Evolutionary conservation across 2,113 vertebrate species (phyloP).

Genomic region (Stegostoma tigrinum): DNA sequence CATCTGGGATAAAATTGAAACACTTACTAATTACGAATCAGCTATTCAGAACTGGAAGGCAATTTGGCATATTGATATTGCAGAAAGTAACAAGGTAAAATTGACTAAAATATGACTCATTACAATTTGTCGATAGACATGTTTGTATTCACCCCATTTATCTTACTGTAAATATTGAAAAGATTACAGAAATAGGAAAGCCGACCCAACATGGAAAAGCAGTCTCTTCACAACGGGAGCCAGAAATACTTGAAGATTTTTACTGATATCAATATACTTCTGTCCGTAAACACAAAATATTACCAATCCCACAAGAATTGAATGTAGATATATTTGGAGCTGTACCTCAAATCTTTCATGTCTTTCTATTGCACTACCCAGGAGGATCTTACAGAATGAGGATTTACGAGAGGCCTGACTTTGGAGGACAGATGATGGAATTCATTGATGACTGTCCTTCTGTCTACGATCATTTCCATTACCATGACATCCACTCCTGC

Average conservation of each 20-base stretch:
- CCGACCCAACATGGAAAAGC: neutral
- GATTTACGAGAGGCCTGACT: slow-evolving; percentile 64
- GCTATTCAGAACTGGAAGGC: neutral
- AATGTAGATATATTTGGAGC: neutral
- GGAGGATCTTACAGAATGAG: slow-evolving; percentile 55
- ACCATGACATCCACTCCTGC: too few relatives aligned
- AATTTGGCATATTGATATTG: neutral
- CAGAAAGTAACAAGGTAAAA: neutral
- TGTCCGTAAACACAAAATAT: neutral
- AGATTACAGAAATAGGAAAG: neutral
- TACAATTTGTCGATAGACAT: neutral
- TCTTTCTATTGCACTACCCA: slow-evolving; percentile 49
- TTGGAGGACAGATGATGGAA: slow-evolving; percentile 57
- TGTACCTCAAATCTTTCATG: neutral
- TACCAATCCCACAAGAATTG: neutral
- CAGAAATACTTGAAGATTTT: neutral
- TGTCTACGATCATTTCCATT: slow-evolving; percentile 45
- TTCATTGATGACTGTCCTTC: slow-evolving; percentile 58
- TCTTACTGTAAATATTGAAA: neutral
- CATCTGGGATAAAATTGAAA: neutral
- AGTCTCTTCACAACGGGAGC: neutral
- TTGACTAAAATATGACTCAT: neutral
- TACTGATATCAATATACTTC: neutral
- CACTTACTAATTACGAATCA: neutral
- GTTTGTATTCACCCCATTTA: neutral